These are phyloP conservation scores for Nestor notabilis DNA, from an alignment of 2,113 vertebrate species.

Conservation along the genomic window DNA sequence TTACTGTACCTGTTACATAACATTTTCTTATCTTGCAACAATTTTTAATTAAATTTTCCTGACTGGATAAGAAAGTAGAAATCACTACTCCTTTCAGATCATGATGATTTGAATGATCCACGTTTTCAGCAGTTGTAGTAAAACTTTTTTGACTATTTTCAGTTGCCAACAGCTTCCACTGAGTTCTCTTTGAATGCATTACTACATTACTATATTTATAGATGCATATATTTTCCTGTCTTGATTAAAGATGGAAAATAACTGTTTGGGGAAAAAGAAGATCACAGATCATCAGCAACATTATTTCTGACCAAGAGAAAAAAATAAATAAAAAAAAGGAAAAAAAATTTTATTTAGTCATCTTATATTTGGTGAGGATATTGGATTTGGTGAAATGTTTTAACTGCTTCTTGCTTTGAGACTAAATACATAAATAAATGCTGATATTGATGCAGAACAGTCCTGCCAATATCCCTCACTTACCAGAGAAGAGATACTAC, in stretches of 20 bases:
- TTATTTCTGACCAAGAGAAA: background rate
- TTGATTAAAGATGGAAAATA: background rate
- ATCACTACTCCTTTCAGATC: background rate
- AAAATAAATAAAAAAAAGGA: background rate
- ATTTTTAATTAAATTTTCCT: background rate
- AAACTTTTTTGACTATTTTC: background rate
- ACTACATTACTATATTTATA: background rate
- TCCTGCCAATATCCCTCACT: background rate
- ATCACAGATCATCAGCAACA: too few relatives aligned
- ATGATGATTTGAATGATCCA: background rate
- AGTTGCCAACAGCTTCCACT: background rate
- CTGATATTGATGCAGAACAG: background rate
- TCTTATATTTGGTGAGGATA: background rate
- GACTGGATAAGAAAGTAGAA: background rate
- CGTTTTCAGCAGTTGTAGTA: background rate
- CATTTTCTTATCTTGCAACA: background rate
- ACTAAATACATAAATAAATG: background rate
- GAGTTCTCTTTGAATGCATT: background rate
- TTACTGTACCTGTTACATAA: background rate
- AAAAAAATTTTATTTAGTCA: background rate
- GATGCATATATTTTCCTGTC: background rate
- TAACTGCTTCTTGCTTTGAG: background rate
- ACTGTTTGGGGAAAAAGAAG: background rate
- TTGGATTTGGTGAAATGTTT: background rate
- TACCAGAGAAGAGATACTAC: background rate